Conservation (phyloP, 2,797 vertebrate genomes). For the Oryzias sinensis region DNA sequence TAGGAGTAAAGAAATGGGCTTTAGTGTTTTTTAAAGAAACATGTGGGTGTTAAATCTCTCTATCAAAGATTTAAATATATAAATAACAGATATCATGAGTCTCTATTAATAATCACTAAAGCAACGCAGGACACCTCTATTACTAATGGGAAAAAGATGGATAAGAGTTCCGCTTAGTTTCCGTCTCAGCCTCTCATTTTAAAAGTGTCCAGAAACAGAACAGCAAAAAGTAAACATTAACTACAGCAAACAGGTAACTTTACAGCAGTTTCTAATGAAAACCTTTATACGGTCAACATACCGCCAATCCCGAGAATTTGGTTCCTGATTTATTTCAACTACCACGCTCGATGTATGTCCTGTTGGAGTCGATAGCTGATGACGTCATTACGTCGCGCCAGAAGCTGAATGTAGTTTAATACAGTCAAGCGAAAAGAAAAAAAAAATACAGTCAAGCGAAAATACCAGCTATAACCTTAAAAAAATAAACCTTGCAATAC, state of each 20-base stretch:
- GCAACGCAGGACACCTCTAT: no score
- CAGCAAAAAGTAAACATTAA: not conserved
- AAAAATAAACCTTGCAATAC: no score
- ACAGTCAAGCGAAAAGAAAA: accelerated
- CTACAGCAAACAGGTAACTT: not conserved
- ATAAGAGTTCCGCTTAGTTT: slow-evolving; percentile 8
- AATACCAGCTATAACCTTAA: no score
- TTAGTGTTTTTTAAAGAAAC: no score
- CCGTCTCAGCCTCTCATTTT: not conserved
- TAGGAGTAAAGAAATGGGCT: no score
- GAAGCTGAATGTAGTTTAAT: slow-evolving; percentile 53
- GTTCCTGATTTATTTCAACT: slow-evolving; percentile 4
- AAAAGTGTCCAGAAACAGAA: not conserved
- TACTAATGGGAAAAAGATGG: not conserved
- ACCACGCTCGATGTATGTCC: slow-evolving; percentile 21
- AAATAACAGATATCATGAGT: no score
- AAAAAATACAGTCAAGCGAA: not conserved
- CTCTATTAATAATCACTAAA: no score
- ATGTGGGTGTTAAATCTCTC: no score
- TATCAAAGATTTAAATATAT: no score
- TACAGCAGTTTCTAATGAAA: not conserved
- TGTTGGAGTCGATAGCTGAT: slow-evolving; percentile 19
- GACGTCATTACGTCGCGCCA: slow-evolving; percentile 38
- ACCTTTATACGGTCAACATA: not conserved
- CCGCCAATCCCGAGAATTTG: not conserved